Evolutionary conservation across 2,113 vertebrate genomes (phyloP).

Genomic region (Brienomyrus longianalis): DNA sequence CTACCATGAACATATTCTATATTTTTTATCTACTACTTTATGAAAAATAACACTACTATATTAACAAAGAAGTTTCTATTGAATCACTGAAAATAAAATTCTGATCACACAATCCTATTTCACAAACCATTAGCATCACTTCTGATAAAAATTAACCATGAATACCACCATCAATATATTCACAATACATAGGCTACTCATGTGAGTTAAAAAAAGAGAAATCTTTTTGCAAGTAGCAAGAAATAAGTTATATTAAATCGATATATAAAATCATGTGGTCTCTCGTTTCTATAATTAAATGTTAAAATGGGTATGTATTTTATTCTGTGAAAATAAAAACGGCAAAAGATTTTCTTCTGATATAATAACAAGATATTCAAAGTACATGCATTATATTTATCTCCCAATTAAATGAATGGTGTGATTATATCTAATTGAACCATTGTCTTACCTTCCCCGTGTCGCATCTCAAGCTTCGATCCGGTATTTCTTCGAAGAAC

Average conservation of each 20-base stretch:
- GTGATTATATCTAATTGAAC: neutral
- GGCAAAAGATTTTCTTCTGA: neutral
- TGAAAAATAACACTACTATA: neutral
- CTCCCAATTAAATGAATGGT: neutral
- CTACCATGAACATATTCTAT: neutral
- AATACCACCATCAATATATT: neutral
- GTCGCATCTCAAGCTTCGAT: slow-evolving; percentile 16
- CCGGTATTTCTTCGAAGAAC: neutral
- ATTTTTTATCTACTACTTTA: neutral
- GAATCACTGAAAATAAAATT: neutral
- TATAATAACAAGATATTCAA: neutral
- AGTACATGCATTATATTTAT: neutral
- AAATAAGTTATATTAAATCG: neutral
- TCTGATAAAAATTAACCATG: neutral
- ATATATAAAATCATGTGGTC: neutral
- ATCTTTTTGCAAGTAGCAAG: neutral
- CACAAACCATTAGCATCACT: neutral
- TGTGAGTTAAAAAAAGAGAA: neutral
- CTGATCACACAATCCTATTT: neutral
- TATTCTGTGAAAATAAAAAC: neutral
- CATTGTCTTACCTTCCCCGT: slow-evolving; percentile 13
- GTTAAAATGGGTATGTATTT: neutral
- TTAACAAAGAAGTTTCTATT: neutral
- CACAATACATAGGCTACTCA: neutral
- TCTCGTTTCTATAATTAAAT: neutral